Evolutionary conservation across 2,888 invertebrate species (phyloP), one percentile per base, ranked within the genome.

Genomic region (Tetropium fuscum): DNA sequence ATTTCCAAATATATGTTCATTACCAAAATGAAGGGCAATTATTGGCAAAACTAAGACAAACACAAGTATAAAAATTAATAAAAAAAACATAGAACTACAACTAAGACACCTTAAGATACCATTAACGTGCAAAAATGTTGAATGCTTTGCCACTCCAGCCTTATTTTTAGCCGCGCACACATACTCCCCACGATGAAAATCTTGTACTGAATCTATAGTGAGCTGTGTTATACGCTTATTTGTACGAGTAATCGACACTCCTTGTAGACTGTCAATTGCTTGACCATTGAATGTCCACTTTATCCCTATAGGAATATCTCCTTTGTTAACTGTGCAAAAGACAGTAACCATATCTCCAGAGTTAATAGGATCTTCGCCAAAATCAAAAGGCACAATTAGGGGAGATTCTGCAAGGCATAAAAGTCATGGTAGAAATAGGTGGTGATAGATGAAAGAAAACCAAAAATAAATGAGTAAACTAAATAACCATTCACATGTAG

Each of bases 401-500:
- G 78, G 77, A 59, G 75, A 68, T 58, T 76, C 77, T 78, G 68
- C 36, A 76, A 74, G 54, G 62, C 30, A 58, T 47, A 65, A 57
- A 43, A 27, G 34, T 40, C 36, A 30, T 34, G 43, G 20, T 27
- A 22, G 27, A 43, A 34, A 13, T 32, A 76, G 68, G 10, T 74
- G 66, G 75, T 76, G 18, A 73, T 76, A 43, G 76, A 77, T 44
- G 25, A 34, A 15, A 32, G 13, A 62, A 47, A 48, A 34, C 34
- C 41, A 53, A 45, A 60, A 60, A 58, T 45, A 53, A 55, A n/a
- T 20, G 13, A 49, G 58, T 77, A 64, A 63, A 44, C 62, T 77
- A 53, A 56, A 20, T 64, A 71, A 91, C 91, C 92, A 81, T 92
- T 91, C 64, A 93, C 90, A 81, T 87, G 85, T 73, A 93, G 85